Base-by-base conservation (phyloP, 2,888 invertebrate genomes). In the Hydroisotoma schaefferi region DNA sequence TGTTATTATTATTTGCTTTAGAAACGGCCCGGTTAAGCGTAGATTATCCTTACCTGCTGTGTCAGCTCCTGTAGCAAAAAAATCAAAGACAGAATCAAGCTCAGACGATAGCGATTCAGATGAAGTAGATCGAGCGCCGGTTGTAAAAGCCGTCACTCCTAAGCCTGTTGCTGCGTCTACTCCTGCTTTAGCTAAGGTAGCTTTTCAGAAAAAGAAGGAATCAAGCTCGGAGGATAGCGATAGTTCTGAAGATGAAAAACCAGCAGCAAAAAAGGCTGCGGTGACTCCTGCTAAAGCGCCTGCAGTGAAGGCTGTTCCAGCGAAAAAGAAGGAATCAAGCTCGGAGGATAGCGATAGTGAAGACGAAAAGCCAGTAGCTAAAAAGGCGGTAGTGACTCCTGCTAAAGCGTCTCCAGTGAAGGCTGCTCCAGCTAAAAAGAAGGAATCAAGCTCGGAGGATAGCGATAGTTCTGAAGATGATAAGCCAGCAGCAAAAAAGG, bases 91-190 rank as follows among this genome's bases (percentile, higher is more conserved):
- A 5, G 55, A 58, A 12, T 56, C 55, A 22, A 46, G 51, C 12
- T 10, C 2, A 1, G 61, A 62, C 29, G 61, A 61, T 3, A 44
- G 46, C 55, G 72, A 73, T 29, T 74, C 75, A 59, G 73, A 73
- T 44, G 73, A 73, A 22, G 43, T 47, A 15, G 18, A 20, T 1
- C 25, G 26, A 44, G 27, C 55, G 6, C 18, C 33, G 12, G 52
- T 29, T 25, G 22, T n/a, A 25, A 27, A 61, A 70, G 22, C 23
- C 20, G 25, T 26, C 5, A 25, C 22, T 8, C 18, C 47, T n/a
- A 51, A 25, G 4, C 29, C 33, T 10, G 33, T 61, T 4, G 49
- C 61, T 53, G 38, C 20, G 3, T 29, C 26, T 15, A 26, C 26
- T 2, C 22, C 23, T 6, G 55, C 58, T 12, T 29, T 26, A 33